These are phyloP conservation scores for Cephalopholis sonnerati DNA, from an alignment of 2,113 vertebrate genomes.

Conservation along the genomic window DNA sequence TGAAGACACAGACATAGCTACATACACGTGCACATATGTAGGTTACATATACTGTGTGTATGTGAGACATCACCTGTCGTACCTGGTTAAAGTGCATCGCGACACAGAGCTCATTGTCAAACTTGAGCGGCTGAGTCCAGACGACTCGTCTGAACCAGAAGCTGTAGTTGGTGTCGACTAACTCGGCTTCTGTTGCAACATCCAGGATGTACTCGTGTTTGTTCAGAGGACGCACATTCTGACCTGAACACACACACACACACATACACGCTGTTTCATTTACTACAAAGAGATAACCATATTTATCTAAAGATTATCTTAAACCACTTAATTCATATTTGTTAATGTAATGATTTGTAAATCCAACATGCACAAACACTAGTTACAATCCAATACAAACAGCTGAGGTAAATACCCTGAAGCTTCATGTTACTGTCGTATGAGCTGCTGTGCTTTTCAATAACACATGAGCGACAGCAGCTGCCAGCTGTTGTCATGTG, in stretches of 20 bases:
- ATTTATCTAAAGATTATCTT: neutral
- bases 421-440: slow-evolving; percentile 8
- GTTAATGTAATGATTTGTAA: too few relatives aligned
- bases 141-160: slow-evolving; percentile 96
- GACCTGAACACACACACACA: slow-evolving; percentile 82
- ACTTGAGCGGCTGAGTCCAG: slow-evolving; percentile 94
- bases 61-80: neutral
- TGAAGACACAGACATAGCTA: slow-evolving; percentile 21
- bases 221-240: slow-evolving; percentile 92
- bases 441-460: slow-evolving; percentile 46
- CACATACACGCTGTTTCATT: neutral
- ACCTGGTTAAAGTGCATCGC: slow-evolving; percentile 97
- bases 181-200: slow-evolving; percentile 88
- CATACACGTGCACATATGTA: neutral
- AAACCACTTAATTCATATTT: neutral
- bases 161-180: slow-evolving; percentile 86
- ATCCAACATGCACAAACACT: neutral
- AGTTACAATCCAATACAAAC: neutral
- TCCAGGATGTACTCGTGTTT: slow-evolving; percentile 93
- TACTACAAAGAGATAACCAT: neutral
- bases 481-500: slow-evolving; percentile 53
- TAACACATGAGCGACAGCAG: slow-evolving; percentile 13
- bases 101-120: slow-evolving; percentile 94
- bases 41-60: neutral
- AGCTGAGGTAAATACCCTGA: neutral